phyloP scores from a whole-genome alignment of 2,888 invertebrate species.

The Tribolium freemani region DNA sequence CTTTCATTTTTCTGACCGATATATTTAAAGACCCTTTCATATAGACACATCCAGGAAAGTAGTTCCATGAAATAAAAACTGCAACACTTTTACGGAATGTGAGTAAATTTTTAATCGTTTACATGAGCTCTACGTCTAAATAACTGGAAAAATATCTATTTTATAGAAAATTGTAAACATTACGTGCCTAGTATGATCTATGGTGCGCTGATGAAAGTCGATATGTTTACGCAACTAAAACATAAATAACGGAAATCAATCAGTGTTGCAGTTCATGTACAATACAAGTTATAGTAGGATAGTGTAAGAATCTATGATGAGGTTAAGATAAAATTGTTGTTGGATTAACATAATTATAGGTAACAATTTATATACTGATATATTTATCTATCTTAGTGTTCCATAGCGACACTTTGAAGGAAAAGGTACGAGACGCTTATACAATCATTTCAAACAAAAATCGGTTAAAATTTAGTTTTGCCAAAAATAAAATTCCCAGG shows the following conservation, averaged over 20 bases:
- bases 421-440: conserved; percentile 20
- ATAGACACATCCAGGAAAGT: conserved; percentile 8
- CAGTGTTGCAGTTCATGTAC: conserved; percentile 28
- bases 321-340: conserved; percentile 1
- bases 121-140: too few relatives aligned
- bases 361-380: conserved; percentile 26
- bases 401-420: conserved; percentile 3
- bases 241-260: background rate
- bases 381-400: conserved; percentile 16
- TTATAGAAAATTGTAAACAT: too few relatives aligned
- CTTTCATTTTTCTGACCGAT: conserved; percentile 10
- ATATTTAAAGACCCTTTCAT: conserved; percentile 15
- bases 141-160: too few relatives aligned
- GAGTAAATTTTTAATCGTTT: background rate
- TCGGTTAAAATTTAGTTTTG: conserved; percentile 83
- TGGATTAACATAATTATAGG: conserved; percentile 35
- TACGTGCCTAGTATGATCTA: too few relatives aligned
- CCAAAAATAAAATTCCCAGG: conserved; percentile 94
- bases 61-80: conserved; percentile 5
- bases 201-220: background rate
- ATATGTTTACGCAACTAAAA: background rate
- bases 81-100: conserved; percentile 26
- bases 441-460: background rate
- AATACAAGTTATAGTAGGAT: conserved; percentile 13
- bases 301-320: conserved; percentile 11